phyloP scores from a whole-genome alignment of 1,140 invertebrate species.

The Sarcophaga bullata region DNA sequence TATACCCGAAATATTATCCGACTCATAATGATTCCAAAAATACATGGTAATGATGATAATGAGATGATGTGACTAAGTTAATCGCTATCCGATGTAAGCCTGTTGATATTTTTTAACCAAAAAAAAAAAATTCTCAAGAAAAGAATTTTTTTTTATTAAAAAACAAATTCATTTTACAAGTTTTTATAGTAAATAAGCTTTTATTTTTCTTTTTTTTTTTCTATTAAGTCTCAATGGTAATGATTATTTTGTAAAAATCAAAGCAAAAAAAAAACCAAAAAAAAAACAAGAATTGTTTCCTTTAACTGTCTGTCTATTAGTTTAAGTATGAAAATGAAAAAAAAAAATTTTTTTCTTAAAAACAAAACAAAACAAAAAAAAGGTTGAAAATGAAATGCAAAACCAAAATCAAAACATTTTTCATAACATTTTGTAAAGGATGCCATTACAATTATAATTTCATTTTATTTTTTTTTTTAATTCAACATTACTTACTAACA shows the following conservation, averaged over 20 bases:
- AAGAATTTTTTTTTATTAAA: too few relatives aligned
- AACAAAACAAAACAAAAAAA: background rate
- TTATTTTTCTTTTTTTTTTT: background rate
- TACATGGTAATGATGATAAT: too few relatives aligned
- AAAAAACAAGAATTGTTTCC: background rate
- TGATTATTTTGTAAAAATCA: conserved; percentile 12
- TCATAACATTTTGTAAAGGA: background rate
- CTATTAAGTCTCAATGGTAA: conserved; percentile 1
- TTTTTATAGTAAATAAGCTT: background rate
- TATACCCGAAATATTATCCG: too few relatives aligned
- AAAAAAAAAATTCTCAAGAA: background rate
- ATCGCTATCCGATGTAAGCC: conserved; percentile 22
- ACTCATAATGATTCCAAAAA: too few relatives aligned
- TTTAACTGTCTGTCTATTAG: background rate
- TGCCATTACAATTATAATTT: background rate
- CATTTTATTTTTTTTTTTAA: background rate
- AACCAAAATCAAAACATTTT: background rate
- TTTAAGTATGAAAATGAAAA: conserved; percentile 4
- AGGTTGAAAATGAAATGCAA: background rate
- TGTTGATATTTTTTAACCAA: background rate
- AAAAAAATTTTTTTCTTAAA: background rate
- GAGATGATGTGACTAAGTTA: background rate
- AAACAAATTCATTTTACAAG: too few relatives aligned
- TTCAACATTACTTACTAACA: too few relatives aligned
- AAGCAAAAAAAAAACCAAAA: too few relatives aligned